Evolutionary conservation across 2,888 invertebrate species (phyloP).

Genomic region (Cantharis rufa): DNA sequence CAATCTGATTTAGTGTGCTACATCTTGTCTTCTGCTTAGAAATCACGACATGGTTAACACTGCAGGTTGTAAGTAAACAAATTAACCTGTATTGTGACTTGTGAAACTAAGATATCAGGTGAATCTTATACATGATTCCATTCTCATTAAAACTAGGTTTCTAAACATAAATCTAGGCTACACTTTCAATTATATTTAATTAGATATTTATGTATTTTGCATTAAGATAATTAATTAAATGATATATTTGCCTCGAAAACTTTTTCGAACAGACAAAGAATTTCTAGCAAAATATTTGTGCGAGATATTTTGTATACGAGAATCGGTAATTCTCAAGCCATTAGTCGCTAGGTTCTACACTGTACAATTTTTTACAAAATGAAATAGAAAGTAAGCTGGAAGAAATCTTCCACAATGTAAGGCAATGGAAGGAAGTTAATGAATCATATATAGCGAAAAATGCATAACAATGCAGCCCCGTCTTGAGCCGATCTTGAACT

Average conservation of each 20-base stretch:
- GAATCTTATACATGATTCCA: conserved; percentile 17
- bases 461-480: not conserved
- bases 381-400: not conserved
- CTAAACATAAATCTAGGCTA: conserved; percentile 3
- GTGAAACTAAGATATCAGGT: conserved; percentile 21
- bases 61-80: conserved; percentile 31
- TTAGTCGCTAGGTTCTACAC: not conserved
- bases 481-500: not conserved
- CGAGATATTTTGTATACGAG: not conserved
- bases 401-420: too few relatives aligned
- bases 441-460: not conserved
- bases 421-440: not conserved
- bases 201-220: not conserved
- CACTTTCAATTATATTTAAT: conserved; percentile 1
- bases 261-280: not conserved
- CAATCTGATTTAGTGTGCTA: conserved; percentile 32
- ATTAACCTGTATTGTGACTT: conserved; percentile 21
- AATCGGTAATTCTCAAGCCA: not conserved
- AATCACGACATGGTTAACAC: conserved; percentile 28
- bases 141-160: conserved; percentile 10
- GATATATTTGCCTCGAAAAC: not conserved
- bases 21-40: conserved; percentile 24
- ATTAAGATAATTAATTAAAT: not conserved
- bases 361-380: not conserved
- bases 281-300: not conserved